Conservation (phyloP, 2,888 invertebrate genomes). For the Ormyrus rosae region DNA sequence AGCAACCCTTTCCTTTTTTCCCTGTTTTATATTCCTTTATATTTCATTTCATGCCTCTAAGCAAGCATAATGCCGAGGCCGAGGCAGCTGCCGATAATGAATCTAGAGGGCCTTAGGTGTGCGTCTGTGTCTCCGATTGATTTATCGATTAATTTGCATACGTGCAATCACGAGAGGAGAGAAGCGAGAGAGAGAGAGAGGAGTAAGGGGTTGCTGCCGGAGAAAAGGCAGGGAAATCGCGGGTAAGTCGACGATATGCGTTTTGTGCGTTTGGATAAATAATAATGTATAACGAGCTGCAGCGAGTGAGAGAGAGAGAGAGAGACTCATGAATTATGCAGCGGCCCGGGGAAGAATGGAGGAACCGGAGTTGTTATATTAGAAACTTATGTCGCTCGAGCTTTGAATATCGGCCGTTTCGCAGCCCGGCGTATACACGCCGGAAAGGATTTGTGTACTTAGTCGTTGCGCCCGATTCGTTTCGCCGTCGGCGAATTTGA, state of each 20-base stretch:
- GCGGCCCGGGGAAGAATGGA: background rate
- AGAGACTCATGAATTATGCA: constrained; percentile 47
- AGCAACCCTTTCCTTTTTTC: constrained; percentile 22
- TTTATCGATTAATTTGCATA: constrained; percentile 74
- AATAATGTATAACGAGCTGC: constrained; percentile 25
- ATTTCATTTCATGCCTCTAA: constrained; percentile 54
- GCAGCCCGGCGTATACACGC: background rate
- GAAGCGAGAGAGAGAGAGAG: constrained; percentile 7
- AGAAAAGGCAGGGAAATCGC: constrained; percentile 10
- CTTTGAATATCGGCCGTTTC: constrained; percentile 32
- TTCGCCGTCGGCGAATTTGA: background rate
- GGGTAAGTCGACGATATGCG: constrained; percentile 29
- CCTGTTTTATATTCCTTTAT: constrained; percentile 40
- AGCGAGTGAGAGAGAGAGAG: background rate
- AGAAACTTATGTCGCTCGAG: constrained; percentile 31
- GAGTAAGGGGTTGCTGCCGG: constrained; percentile 7
- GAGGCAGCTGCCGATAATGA: constrained; percentile 67
- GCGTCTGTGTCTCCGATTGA: constrained; percentile 61
- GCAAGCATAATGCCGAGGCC: constrained; percentile 33
- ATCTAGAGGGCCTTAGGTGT: constrained; percentile 60
- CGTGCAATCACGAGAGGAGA: constrained; percentile 62
- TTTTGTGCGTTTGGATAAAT: constrained; percentile 36
- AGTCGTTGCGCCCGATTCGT: constrained; percentile 11
- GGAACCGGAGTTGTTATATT: constrained; percentile 10
- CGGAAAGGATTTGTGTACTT: constrained; percentile 21